Evolutionary conservation across 2,797 vertebrate species (phyloP).

Genomic region (Acanthopagrus latus): DNA sequence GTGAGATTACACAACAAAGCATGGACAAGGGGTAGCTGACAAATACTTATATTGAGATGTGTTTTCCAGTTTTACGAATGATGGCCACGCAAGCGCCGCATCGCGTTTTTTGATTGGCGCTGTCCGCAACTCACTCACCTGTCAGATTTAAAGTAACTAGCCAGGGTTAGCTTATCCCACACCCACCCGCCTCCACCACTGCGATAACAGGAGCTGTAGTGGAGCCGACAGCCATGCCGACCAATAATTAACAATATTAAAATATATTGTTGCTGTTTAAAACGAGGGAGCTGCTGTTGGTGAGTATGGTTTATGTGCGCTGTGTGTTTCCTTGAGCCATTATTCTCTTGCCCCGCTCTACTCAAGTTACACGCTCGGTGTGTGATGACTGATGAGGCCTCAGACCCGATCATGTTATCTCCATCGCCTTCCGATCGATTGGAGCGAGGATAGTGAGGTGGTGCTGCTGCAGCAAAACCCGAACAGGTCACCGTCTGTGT

Average conservation of each 20-base stretch:
- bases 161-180: slow-evolving; percentile 53
- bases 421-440: slow-evolving; percentile 10
- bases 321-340: not conserved
- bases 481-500: slow-evolving; percentile 40
- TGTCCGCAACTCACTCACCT: slow-evolving; percentile 66
- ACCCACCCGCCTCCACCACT: slow-evolving; percentile 43
- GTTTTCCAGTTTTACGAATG: not conserved
- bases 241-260: not conserved
- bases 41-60: accelerated
- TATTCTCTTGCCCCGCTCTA: accelerated
- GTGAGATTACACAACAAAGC: not conserved
- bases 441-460: slow-evolving; percentile 33
- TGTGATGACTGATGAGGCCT: slow-evolving; percentile 2
- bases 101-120: not conserved
- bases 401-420: slow-evolving; percentile 28
- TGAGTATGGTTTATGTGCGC: not conserved
- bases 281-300: not conserved
- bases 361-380: not conserved
- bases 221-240: slow-evolving; percentile 16
- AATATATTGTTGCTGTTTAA: not conserved
- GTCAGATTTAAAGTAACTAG: slow-evolving; percentile 74
- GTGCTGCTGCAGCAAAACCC: slow-evolving; percentile 50
- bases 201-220: slow-evolving; percentile 6
- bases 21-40: no score
- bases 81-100: not conserved